phyloP scores from a whole-genome alignment of 2,888 invertebrate genomes.

The Dysmachus trigonus region DNA sequence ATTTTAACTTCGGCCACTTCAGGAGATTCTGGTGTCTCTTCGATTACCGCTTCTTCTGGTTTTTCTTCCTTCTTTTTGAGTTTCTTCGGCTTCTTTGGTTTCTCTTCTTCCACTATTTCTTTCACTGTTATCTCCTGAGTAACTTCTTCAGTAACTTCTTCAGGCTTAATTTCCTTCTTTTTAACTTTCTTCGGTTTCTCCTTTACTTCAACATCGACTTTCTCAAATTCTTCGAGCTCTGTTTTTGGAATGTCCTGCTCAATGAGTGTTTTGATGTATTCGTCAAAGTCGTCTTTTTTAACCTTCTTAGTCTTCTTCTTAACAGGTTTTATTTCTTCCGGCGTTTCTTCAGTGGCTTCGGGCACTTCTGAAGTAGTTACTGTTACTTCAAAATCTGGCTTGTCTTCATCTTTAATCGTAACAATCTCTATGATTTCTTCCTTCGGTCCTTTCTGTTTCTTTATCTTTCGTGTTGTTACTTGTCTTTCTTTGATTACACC shows the following conservation, averaged over 20 bases:
- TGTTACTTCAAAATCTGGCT: slow-evolving; percentile 40
- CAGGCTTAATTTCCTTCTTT: slow-evolving; percentile 55
- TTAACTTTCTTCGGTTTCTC: slow-evolving; percentile 61
- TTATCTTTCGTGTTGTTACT: slow-evolving; percentile 60
- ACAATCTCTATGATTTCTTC: slow-evolving; percentile 64
- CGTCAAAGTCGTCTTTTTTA: slow-evolving; percentile 58
- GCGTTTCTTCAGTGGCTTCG: slow-evolving; percentile 23
- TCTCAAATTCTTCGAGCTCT: slow-evolving; percentile 63
- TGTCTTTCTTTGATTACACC: slow-evolving; percentile 56
- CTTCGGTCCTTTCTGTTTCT: slow-evolving; percentile 62
- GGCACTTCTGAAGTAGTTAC: slow-evolving; percentile 56
- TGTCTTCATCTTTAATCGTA: slow-evolving; percentile 55
- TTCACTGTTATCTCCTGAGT: slow-evolving; percentile 59
- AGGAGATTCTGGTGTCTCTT: slow-evolving; percentile 49
- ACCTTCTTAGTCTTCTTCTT: slow-evolving; percentile 58
- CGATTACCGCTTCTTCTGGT: slow-evolving; percentile 58
- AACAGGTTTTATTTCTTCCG: neutral
- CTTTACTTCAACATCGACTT: slow-evolving; percentile 58
- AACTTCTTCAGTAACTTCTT: slow-evolving; percentile 61
- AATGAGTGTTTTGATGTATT: slow-evolving; percentile 58
- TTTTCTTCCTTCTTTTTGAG: slow-evolving; percentile 58
- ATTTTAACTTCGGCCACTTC: slow-evolving; percentile 51
- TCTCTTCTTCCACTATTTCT: slow-evolving; percentile 63
- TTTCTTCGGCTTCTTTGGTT: slow-evolving; percentile 62
- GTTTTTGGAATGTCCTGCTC: slow-evolving; percentile 60